A percentile compares a stretch with the other conserved stretches of the same genome.
phyloP scores from a whole-genome alignment of 2,113 vertebrate genomes.

The Chaetura pelagica region DNA sequence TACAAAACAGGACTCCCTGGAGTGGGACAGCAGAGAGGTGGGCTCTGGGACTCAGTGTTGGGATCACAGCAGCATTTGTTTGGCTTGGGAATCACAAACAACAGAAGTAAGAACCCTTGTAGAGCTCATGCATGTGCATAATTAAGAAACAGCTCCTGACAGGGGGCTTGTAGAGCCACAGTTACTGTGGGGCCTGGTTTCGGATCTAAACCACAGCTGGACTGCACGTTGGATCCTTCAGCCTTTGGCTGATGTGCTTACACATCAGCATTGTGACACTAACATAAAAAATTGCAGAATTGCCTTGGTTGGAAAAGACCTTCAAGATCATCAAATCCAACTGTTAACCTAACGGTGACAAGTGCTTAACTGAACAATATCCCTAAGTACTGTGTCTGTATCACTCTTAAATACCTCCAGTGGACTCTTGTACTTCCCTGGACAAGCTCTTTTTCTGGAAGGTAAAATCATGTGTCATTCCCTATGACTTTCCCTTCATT shows the following conservation, averaged over 20 bases:
- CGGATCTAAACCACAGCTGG: neutral
- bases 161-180: fast-evolving
- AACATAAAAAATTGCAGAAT: fast-evolving
- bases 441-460: neutral
- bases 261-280: fast-evolving
- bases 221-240: fast-evolving
- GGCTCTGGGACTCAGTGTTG: neutral
- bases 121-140: neutral
- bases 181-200: neutral
- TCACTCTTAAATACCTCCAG: too few species aligned
- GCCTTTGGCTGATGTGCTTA: fast-evolving
- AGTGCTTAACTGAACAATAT: too few species aligned
- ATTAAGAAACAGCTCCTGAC: neutral
- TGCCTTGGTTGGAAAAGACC: too few species aligned
- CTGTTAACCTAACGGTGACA: too few species aligned
- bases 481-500: fast-evolving
- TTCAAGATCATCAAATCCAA: too few species aligned
- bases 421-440: neutral
- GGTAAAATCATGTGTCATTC: fast-evolving
- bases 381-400: too few species aligned
- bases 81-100: fast-evolving
- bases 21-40: fast-evolving
- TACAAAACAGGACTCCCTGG: neutral
- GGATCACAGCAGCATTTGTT: neutral
- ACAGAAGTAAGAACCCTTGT: neutral